phyloP scores from a whole-genome alignment of 2,113 vertebrate genomes.

The Ciconia stormi region DNA sequence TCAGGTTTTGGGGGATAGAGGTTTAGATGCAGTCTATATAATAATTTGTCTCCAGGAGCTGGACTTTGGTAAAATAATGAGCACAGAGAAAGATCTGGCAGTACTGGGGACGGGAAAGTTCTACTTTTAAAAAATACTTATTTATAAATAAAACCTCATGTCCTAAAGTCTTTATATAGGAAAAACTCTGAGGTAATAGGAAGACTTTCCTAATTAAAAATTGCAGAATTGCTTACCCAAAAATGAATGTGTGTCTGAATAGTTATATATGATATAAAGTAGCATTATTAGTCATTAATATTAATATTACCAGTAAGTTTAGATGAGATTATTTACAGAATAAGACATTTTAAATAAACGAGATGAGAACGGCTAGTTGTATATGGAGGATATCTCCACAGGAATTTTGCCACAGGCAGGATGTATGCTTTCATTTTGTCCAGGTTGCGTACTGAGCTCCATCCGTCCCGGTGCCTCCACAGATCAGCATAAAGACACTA shows the following conservation, averaged over 20 bases:
- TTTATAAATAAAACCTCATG: not conserved
- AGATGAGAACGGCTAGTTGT: not conserved
- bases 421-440: not conserved
- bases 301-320: not conserved
- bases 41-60: not conserved
- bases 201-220: not conserved
- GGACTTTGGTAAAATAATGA: not conserved
- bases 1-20: not conserved
- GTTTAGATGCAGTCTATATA: not conserved
- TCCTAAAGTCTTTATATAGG: not conserved
- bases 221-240: not conserved
- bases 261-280: not conserved
- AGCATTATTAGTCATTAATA: not conserved
- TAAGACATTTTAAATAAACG: not conserved
- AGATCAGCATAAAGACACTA: not conserved
- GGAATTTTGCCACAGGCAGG: not conserved
- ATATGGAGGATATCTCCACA: not conserved
- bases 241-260: not conserved
- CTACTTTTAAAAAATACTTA: not conserved
- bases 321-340: not conserved
- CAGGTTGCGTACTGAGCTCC: not conserved
- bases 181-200: not conserved
- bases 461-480: not conserved
- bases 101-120: not conserved
- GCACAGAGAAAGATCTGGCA: not conserved